phyloP scores from a whole-genome alignment of 1,140 invertebrate genomes.

The Trichogramma pretiosum region DNA sequence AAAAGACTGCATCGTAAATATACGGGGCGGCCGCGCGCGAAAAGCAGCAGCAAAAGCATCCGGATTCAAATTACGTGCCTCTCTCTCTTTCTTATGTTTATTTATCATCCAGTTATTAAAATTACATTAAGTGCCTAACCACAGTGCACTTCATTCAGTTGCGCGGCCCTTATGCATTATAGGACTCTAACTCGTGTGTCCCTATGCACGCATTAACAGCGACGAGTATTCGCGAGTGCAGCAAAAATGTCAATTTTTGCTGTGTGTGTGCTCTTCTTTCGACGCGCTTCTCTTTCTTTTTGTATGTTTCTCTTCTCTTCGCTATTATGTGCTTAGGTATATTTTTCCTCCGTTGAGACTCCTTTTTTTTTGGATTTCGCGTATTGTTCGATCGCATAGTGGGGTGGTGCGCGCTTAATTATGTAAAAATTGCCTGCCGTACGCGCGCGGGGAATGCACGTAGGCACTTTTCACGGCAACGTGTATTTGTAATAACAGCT shows the following conservation, averaged over 20 bases:
- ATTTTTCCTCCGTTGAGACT: background rate
- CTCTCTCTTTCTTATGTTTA: constrained; percentile 40
- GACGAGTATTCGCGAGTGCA: background rate
- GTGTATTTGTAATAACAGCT: constrained; percentile 5
- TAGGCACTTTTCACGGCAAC: no score
- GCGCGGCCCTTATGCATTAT: no score
- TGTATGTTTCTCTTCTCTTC: no score
- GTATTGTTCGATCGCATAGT: constrained; percentile 6
- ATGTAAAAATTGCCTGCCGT: background rate
- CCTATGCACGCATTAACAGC: background rate
- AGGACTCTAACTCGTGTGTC: background rate
- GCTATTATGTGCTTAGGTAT: no score
- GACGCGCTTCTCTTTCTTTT: no score
- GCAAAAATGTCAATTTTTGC: background rate
- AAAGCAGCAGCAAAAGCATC: constrained; percentile 25
- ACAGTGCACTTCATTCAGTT: no score
- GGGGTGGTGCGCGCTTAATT: background rate
- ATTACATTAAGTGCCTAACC: constrained; percentile 42
- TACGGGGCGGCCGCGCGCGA: no score
- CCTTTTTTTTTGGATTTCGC: background rate
- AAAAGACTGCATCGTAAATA: constrained; percentile 40
- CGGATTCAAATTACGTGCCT: constrained; percentile 43
- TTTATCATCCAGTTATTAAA: constrained; percentile 46
- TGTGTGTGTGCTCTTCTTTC: background rate
- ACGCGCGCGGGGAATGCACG: no score